phyloP scores from a whole-genome alignment of 2,797 vertebrate genomes.

The Hoplostethus atlanticus region DNA sequence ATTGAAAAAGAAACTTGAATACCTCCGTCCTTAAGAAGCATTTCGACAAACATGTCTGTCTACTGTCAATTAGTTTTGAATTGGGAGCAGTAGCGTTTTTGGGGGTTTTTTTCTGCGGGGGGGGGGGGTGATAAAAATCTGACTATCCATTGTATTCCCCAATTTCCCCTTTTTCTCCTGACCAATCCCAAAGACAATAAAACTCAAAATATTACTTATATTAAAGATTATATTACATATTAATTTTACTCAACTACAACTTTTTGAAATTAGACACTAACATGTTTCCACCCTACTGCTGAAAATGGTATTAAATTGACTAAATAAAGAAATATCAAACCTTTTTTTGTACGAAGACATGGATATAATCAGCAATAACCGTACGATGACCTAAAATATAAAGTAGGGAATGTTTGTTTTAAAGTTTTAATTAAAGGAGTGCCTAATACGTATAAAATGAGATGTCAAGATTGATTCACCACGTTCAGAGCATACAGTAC shows the following conservation, averaged over 20 bases:
- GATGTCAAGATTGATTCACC: conserved; percentile 39
- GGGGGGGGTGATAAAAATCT: background rate
- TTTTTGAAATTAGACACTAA: no score
- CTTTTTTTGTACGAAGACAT: background rate
- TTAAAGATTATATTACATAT: background rate
- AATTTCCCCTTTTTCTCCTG: no score
- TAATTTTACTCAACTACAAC: no score
- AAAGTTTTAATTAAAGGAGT: conserved; percentile 35
- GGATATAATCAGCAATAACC: conserved; percentile 40
- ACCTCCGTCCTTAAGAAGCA: conserved; percentile 67
- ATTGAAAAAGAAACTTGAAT: conserved; percentile 69
- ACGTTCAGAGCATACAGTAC: background rate
- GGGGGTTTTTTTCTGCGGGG: background rate
- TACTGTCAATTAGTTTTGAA: conserved; percentile 6
- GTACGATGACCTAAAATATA: background rate
- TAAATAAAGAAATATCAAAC: no score
- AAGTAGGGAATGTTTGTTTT: conserved; percentile 10
- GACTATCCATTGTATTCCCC: background rate
- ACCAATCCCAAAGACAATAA: background rate
- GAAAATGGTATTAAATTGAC: no score
- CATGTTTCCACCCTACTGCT: no score
- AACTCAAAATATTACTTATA: background rate
- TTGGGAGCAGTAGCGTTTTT: background rate
- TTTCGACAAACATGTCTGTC: conserved; percentile 16
- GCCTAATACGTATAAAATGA: conserved; percentile 45